Evolutionary conservation across 2,797 vertebrate species (phyloP).

Genomic region (Pseudochirops corinnae): DNA sequence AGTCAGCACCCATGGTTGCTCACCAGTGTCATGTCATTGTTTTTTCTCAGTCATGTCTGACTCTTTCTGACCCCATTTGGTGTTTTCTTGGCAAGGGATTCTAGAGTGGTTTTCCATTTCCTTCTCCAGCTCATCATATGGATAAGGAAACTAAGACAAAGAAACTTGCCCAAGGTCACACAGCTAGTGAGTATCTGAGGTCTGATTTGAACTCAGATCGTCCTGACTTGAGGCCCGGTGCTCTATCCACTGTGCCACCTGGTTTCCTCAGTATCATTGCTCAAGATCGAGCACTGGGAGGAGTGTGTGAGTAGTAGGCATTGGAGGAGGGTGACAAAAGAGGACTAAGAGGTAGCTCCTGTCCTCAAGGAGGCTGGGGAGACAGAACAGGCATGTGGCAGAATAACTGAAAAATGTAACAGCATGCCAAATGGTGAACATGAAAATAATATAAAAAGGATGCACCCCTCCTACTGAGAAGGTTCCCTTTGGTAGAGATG

Average conservation of each 20-base stretch:
- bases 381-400: background rate
- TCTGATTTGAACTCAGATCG: background rate
- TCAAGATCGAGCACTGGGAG: background rate
- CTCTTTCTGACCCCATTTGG: background rate
- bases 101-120: background rate
- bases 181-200: background rate
- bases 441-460: background rate
- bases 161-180: background rate
- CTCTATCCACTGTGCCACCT: background rate
- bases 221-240: background rate
- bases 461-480: background rate
- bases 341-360: background rate
- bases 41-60: background rate
- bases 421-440: background rate
- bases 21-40: background rate
- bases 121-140: background rate
- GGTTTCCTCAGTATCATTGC: background rate
- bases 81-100: background rate
- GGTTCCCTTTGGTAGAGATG: background rate
- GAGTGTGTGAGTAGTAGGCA: background rate
- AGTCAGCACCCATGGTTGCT: background rate
- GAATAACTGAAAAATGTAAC: background rate
- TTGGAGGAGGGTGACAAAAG: background rate
- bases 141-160: background rate
- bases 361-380: background rate